phyloP scores from a whole-genome alignment of 2,797 vertebrate species.

The Corythornis leucogaster region DNA sequence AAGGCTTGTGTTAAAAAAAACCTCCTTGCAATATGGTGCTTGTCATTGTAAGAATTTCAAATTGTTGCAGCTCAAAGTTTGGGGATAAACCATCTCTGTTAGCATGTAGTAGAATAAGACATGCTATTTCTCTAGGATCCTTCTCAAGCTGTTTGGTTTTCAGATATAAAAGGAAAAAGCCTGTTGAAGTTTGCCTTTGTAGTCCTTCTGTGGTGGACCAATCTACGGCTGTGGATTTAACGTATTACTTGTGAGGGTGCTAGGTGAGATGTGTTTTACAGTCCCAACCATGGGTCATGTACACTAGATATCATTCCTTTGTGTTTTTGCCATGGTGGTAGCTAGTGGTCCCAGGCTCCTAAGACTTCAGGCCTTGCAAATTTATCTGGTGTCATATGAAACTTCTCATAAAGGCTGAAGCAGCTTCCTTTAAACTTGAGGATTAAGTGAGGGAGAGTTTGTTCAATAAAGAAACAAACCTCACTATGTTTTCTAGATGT shows the following conservation, averaged over 20 bases:
- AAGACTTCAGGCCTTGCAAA: background rate
- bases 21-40: background rate
- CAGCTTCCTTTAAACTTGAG: background rate
- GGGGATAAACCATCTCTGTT: background rate
- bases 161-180: background rate
- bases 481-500: background rate
- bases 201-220: fast-evolving
- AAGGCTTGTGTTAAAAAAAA: background rate
- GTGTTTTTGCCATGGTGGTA: background rate
- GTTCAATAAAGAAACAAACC: background rate
- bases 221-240: background rate
- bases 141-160: background rate
- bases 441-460: background rate
- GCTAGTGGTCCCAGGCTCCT: fast-evolving
- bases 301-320: background rate
- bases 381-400: background rate
- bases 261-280: background rate
- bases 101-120: background rate
- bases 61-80: background rate
- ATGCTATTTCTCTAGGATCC: background rate
- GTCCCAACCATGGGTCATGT: too few relatives aligned
- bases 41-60: background rate
- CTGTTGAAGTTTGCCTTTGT: background rate
- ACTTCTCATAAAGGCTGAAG: background rate
- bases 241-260: background rate